Conservation (phyloP, 1,140 invertebrate genomes). For the Drosophila teissieri region DNA sequence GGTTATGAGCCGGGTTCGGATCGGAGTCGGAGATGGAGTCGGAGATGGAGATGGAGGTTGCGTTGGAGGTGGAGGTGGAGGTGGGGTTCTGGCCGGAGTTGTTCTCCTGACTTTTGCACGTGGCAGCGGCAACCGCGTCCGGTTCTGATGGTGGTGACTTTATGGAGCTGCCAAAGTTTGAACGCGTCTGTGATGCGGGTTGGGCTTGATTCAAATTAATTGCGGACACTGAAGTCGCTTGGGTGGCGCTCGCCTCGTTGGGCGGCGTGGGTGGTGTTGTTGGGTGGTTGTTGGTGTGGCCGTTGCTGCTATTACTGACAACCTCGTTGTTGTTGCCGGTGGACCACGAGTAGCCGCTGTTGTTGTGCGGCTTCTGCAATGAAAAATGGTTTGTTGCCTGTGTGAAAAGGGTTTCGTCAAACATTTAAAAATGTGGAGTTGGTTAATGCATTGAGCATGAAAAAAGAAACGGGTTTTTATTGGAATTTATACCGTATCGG, state of each 20-base stretch:
- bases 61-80: not conserved
- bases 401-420: slow-evolving; percentile 55
- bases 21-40: slow-evolving; percentile 15
- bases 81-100: slow-evolving; percentile 22
- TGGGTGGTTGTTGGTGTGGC: slow-evolving; percentile 51
- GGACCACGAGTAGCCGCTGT: slow-evolving; percentile 64
- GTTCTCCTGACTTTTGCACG: slow-evolving; percentile 64
- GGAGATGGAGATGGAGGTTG: not conserved
- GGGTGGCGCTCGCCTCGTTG: slow-evolving; percentile 36
- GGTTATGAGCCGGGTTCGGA: slow-evolving; percentile 28
- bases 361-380: slow-evolving; percentile 70
- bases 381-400: slow-evolving; percentile 51
- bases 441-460: slow-evolving; percentile 47
- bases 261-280: slow-evolving; percentile 46
- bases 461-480: slow-evolving; percentile 70
- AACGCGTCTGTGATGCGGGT: slow-evolving; percentile 66
- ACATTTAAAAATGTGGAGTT: slow-evolving; percentile 35
- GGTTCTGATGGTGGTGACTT: slow-evolving; percentile 73
- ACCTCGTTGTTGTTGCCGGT: slow-evolving; percentile 51
- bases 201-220: slow-evolving; percentile 77
- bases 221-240: slow-evolving; percentile 61
- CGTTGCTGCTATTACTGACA: slow-evolving; percentile 31
- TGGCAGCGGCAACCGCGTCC: slow-evolving; percentile 49
- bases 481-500: slow-evolving; percentile 31
- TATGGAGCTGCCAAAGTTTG: slow-evolving; percentile 71